Base-by-base conservation (phyloP, 2,888 invertebrate species). In the Drosophila anceps region DNA sequence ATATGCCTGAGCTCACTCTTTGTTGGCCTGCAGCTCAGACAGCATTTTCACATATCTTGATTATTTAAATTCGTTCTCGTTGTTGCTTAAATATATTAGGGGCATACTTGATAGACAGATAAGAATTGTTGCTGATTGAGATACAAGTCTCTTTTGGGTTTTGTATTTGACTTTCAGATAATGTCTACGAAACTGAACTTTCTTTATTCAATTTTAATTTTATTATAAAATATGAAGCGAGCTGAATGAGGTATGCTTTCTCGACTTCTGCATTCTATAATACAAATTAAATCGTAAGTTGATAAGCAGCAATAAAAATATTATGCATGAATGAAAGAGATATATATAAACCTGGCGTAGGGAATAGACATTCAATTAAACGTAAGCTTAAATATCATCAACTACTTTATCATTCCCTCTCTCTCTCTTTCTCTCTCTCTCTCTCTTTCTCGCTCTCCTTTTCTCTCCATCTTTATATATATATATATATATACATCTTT, bases 1-100 rank as follows among this genome's bases (percentile, higher is more conserved):
- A 37, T n/a, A 37, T 12, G 35, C 27, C 31, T 6, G 24, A 9
- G n/a, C 53, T 27, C 35, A 37, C 37, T 5, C 9, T 37, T 15
- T 24, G 24, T 18, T 35, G 35, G 65, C 31, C 35, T 65, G 15
- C 37, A 41, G 31, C 41, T 54, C 37, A 50, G 37, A 61, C 50
- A 44, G 8, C 20, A 43, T 29, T 31, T 20, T n/a, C 43, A 27
- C 15, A 24, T 29, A 18, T 35, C 27, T 20, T 8, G 37, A 29
- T 48, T 27, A 53, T 53, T 18, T 3, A 15, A 53, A 35, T 53
- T 15, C 10, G 6, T 43, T 3, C 10, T 18, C 10, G n/a, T 31
- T 20, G 8, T 2, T 8, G 1, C 0, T 4, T 33, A 18, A 24
- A 31, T 1, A 20, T 15, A 53, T 33, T 20, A 5, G 8, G 3